A percentile compares a stretch with the other conserved stretches of the same genome.
These are phyloP conservation scores for Drosophila borborema DNA, from an alignment of 2,888 invertebrate genomes.

Conservation along the genomic window DNA sequence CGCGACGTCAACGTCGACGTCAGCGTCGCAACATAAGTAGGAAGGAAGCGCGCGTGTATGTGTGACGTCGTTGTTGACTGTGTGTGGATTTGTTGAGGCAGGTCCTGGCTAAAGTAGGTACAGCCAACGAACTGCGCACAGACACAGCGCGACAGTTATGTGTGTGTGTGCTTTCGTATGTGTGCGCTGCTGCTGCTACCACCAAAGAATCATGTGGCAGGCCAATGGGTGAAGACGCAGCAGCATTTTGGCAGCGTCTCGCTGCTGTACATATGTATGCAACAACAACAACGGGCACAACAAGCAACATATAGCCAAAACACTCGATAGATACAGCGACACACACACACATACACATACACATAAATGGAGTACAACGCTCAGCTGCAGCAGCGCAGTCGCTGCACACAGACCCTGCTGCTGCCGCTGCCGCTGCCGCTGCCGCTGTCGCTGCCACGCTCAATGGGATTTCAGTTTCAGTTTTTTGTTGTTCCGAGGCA, in stretches of 20 bases:
- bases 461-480: conserved; percentile 64
- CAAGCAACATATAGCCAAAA: conserved; percentile 79
- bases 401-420: conserved; percentile 36
- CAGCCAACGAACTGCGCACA: conserved; percentile 84
- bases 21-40: conserved; percentile 65
- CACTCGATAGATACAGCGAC: conserved; percentile 68
- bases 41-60: conserved; percentile 75
- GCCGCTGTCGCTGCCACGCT: conserved; percentile 34
- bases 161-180: conserved; percentile 3
- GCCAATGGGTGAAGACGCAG: conserved; percentile 74
- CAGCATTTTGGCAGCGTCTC: conserved; percentile 69
- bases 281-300: conserved; percentile 55
- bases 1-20: conserved; percentile 38
- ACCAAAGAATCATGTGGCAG: conserved; percentile 59
- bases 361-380: conserved; percentile 18
- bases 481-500: conserved; percentile 72
- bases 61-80: conserved; percentile 42
- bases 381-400: conserved; percentile 45
- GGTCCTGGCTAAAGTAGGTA: conserved; percentile 84
- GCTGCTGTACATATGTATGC: conserved; percentile 51
- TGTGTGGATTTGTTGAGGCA: conserved; percentile 82
- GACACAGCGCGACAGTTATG: conserved; percentile 50
- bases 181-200: conserved; percentile 31
- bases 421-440: conserved; percentile 39
- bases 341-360: conserved; percentile 47